Evolutionary conservation across 2,113 vertebrate genomes (phyloP), one percentile per base, ranked within the genome.

Genomic region (Peromyscus polionotus): DNA sequence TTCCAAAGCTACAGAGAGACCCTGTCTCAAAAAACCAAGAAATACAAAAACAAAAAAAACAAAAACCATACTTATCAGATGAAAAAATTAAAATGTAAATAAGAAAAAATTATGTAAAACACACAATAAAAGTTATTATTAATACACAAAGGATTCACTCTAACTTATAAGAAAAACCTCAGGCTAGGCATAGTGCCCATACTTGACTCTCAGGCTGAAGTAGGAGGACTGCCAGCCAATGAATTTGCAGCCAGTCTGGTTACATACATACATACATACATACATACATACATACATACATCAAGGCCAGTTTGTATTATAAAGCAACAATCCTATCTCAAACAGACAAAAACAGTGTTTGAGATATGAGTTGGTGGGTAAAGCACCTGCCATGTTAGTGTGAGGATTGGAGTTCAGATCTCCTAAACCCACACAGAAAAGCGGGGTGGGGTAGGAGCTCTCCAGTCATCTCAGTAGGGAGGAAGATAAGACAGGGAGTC

Each of bases 101-200:
- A 87, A 67, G 39, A 67, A 87, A 81, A 70, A 54, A 57, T 76
- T 94, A 36, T 42, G 93, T 72, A 81, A 81, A 67, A 65, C 12
- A 75, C 31, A 65, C 5, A 86, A 26, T 31, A 76, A 90, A 93
- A 95, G 31, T 80, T 94, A 57, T 57, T 83, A 59, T 61, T 61
- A 93, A 42, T 94, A 75, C 33, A 91, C 67, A 92, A 87, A 92
- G 57, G 88, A 28, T 7, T 88, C 79, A 94, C 80, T 90, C 63
- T 20, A 89, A 92, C 39, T 90, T 90, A 79, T 31, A 7, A 77
- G 26, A 94, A 36, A 89, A 61, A 75, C 1, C 11, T 67, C 28
- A 88, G 24, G n/a, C 68, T 68, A 48, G 51, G 87, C 36, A 59
- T 59, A 16, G 51, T 73, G 22, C 65, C 22, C 22, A 72, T 22